Base-by-base conservation (phyloP, 35 echinoderm and acorn worm genomes). In the Anneissia japonica region DNA sequence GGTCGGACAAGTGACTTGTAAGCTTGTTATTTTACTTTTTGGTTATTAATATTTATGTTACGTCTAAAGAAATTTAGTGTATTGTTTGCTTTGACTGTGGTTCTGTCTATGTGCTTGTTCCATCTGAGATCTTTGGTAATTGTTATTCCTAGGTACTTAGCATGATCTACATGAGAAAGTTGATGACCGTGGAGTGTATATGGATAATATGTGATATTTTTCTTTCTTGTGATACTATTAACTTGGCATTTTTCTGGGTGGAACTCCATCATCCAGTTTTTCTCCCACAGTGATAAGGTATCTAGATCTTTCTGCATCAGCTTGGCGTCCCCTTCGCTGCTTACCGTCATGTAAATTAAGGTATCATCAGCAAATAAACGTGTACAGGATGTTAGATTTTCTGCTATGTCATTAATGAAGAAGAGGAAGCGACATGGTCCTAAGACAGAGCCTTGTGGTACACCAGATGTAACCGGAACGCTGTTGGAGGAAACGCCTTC, bases 1-100 rank as follows among this genome's bases (percentile, higher is more conserved):
- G 91, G 86, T 36, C 85, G 38, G 41, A 92, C 81, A 0, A 88
- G 56, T 55, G 82, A 43, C 37, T 38, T 64, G 84, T 87, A 91
- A 7, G 90, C 90, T 26, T 77, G 87, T 19, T 55, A 72, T 84
- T 88, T 92, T 6, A 88, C 38, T 23, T 51, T 74, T 77, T 74
- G n/a, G 10, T 34, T 45, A 41, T 39, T 80, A 19, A 37, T 33
- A 9, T 77, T 37, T 3, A 87, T 38, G 35, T 81, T 92, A 2
- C 74, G 19, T 81, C 72, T 34, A 31, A 87, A 36, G 31, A 87
- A 83, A 38, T 33, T 80, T 46, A 92, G 80, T 16, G 74, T 92
- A 11, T 83, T 83, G 36, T 83, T 83, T 39, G 90, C 84, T 56
- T 82, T 75, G 30, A 43, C 35, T 81, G 85, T 83, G 74, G 83